Evolutionary conservation across 2,797 vertebrate species (phyloP).

Genomic region (Argya squamiceps): DNA sequence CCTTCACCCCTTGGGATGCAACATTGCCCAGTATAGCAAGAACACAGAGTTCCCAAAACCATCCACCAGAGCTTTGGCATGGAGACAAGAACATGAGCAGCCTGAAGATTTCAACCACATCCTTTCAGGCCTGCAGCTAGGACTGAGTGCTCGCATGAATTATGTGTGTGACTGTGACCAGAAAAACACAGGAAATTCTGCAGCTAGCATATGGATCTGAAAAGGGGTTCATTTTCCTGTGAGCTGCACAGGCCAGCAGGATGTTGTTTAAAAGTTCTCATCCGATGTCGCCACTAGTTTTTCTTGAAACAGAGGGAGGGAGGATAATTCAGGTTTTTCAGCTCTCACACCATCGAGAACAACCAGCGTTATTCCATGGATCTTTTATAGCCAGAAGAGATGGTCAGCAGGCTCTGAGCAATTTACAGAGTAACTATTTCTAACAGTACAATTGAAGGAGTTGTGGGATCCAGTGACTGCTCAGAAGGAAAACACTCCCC

Average conservation of each 20-base stretch:
- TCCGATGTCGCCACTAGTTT: neutral
- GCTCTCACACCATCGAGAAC: neutral
- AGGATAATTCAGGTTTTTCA: neutral
- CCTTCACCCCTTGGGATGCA: conserved; percentile 14
- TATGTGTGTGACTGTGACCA: conserved; percentile 42
- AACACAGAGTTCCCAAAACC: conserved; percentile 60
- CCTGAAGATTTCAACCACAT: conserved; percentile 61
- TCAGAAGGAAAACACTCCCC: neutral
- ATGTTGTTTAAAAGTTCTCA: neutral
- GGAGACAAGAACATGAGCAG: conserved; percentile 51
- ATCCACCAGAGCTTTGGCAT: conserved; percentile 59
- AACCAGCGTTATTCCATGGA: neutral
- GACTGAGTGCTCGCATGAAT: neutral
- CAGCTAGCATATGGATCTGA: conserved; percentile 28
- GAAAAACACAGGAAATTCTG: conserved; percentile 59
- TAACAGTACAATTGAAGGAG: neutral
- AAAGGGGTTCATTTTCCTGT: conserved; percentile 8
- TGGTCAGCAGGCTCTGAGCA: neutral
- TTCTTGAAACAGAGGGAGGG: neutral
- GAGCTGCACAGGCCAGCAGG: neutral
- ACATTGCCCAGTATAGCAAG: conserved; percentile 38
- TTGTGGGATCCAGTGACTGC: neutral
- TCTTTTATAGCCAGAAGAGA: neutral
- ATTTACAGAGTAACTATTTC: neutral
- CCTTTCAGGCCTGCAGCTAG: conserved; percentile 30